Base-by-base conservation (phyloP, 2,113 vertebrate genomes). In the Cyanocitta stelleri region DNA sequence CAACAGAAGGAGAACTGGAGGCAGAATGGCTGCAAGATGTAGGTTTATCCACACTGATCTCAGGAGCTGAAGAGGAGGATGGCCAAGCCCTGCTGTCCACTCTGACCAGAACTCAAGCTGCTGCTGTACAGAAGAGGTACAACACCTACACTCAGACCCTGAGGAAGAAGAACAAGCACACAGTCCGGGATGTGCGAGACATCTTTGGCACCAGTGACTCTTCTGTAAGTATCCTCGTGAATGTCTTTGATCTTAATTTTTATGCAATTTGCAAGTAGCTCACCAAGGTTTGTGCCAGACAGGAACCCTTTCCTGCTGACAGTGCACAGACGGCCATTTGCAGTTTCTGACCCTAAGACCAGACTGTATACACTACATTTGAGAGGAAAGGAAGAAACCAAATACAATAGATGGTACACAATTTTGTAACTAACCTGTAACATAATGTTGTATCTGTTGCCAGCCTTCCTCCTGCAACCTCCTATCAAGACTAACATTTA, bases 21-120 rank as follows among this genome's bases (percentile, higher is more conserved):
- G 99, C 99, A 49, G 98, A 98, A 80, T 99, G 99, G 99, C 96
- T 99, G n/a, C 98, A 98, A 80, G 99, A 99, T 1, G 99, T 98
- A 7, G 99, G 99, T 30, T 91, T 99, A 27, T 99, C 99, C n/a
- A 98, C 98, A 0, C 64, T 99, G 85, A 98, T 99, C 88, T 99
- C 97, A 0, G 98, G 98, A 39, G 87, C 98, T 7, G 96, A 98
- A 64, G 98, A 98, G 83, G 98, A 98, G 61, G 97, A 98, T 5
- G 98, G 98, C 6, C 99, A 99, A 90, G 99, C 98, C 7, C 97
- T 99, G 86, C 97, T 99, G 46, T 99, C 99, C 16, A 99, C 99
- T 2, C 78, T 99, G 95, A 99, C 99, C 6, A 98, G 98, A 62
- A 98, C 98, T 18, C 99, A 99, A 97, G 98, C 98, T 2, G 98